Percentiles rank a stretch among this genome's conserved stretches.
These are phyloP conservation scores for Leucophora obtusa DNA, from an alignment of 2,888 invertebrate species.

Conservation along the genomic window DNA sequence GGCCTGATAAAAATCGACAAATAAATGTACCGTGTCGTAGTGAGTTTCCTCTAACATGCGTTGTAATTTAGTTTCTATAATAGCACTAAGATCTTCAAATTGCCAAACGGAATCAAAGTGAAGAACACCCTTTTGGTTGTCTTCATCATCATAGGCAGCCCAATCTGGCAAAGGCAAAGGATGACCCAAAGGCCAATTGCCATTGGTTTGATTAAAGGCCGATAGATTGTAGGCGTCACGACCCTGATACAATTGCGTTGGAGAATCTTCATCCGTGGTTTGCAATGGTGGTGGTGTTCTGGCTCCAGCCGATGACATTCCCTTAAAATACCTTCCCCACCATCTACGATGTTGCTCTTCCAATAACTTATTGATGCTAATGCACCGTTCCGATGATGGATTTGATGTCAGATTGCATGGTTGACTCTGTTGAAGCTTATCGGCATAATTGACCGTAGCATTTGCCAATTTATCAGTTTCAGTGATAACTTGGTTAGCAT, in stretches of 20 bases:
- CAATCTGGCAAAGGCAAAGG: conserved; percentile 89
- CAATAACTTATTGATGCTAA: conserved; percentile 72
- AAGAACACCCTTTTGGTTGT: conserved; percentile 78
- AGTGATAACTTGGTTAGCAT: conserved; percentile 48
- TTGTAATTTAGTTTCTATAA: conserved; percentile 89
- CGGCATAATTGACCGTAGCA: conserved; percentile 48
- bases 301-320: conserved; percentile 27
- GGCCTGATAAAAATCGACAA: conserved; percentile 84
- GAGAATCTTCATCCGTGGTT: conserved; percentile 46
- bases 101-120: conserved; percentile 79
- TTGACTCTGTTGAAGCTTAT: conserved; percentile 57
- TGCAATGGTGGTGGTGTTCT: conserved; percentile 15
- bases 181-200: conserved; percentile 84
- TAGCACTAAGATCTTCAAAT: conserved; percentile 89
- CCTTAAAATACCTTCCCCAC: conserved; percentile 54
- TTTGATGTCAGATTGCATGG: conserved; percentile 74
- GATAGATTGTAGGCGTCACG: conserved; percentile 77
- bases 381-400: conserved; percentile 75
- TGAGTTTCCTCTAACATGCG: conserved; percentile 89
- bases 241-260: conserved; percentile 72
- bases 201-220: conserved; percentile 79
- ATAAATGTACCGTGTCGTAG: conserved; percentile 94
- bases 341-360: conserved; percentile 70
- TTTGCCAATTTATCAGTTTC: conserved; percentile 55
- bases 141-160: conserved; percentile 78